These are phyloP conservation scores for Trachemys scripta DNA, from an alignment of 2,113 vertebrate genomes.

Conservation along the genomic window DNA sequence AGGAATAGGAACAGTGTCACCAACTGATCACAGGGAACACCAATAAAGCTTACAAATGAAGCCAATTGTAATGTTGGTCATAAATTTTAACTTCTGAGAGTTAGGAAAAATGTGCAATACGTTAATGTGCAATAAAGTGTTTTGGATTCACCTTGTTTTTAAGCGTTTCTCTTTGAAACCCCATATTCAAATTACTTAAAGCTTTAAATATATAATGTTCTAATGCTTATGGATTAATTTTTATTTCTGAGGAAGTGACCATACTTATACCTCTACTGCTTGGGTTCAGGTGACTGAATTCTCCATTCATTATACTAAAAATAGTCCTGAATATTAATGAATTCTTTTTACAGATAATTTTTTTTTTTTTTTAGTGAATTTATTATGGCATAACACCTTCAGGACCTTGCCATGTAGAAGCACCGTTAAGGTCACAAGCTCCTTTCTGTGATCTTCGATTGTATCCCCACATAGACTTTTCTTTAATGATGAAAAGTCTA, in stretches of 20 bases:
- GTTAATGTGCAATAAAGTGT: not conserved
- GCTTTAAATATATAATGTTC: not conserved
- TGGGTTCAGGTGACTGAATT: not conserved
- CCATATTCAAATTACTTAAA: not conserved
- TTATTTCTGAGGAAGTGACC: not conserved
- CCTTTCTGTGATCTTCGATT: not conserved
- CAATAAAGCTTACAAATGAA: not conserved
- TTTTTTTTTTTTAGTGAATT: not conserved
- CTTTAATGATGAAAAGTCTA: not conserved
- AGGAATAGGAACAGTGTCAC: constrained; percentile 5
- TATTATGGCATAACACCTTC: not conserved
- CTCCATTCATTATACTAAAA: not conserved
- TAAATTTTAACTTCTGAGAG: not conserved
- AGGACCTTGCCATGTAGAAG: not conserved
- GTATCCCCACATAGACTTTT: not conserved
- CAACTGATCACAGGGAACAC: not conserved
- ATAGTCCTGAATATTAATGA: not conserved
- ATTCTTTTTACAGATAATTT: not conserved
- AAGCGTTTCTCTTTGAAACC: not conserved
- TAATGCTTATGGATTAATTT: not conserved
- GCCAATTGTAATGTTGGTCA: not conserved
- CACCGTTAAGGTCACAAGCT: not conserved
- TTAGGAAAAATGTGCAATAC: not conserved
- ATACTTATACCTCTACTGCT: not conserved
- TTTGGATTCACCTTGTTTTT: not conserved